Base-by-base conservation (phyloP, 2,888 invertebrate species). In the Himalopsyche japonica region DNA sequence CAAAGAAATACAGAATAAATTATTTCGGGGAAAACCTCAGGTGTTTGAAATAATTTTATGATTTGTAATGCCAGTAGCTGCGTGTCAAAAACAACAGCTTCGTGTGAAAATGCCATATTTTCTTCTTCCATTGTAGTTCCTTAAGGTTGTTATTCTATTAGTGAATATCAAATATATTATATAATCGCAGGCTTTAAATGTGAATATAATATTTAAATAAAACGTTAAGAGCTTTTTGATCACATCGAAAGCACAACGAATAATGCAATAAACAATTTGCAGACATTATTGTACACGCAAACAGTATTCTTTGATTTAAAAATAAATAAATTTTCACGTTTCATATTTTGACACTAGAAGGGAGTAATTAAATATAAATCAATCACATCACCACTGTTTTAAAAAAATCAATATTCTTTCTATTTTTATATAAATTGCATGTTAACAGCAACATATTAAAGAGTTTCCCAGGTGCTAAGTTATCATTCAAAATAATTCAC, bases 291-390 rank as follows among this genome's bases (percentile, higher is more conserved):
- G 27, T 70, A 30, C 70, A 70, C 70, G 20, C 70, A 70, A 70
- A 27, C 82, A 82, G 82, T 82, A 82, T 82, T 82, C 82, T 78
- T 82, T 57, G 82, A 82, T 57, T 82, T 27, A 34, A 81, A 81
- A 81, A 76, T 77, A 81, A 47, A 27, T 76, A 70, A 70, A 70
- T 70, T 70, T 70, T 77, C 43, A 77, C 15, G 34, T 77, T 70
- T 70, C 70, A 77, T 70, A 37, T 34, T 77, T 77, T 24, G 24
- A 77, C 43, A 43, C 77, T 77, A 34, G 77, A 77, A 77, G 77
- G 43, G 5, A 30, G 34, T 32, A 77, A 77, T 1, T 37, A 77
- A 77, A 1, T 24, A 0, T 7, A 77, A 24, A 12, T 70, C 70
- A 70, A 70, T 12, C 37, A n/a, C n/a, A n/a, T n/a, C n/a, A n/a